A percentile compares a stretch with the other conserved stretches of the same genome.
phyloP scores from a whole-genome alignment of 2,888 invertebrate genomes.

The Aspidiotus rigidus region DNA sequence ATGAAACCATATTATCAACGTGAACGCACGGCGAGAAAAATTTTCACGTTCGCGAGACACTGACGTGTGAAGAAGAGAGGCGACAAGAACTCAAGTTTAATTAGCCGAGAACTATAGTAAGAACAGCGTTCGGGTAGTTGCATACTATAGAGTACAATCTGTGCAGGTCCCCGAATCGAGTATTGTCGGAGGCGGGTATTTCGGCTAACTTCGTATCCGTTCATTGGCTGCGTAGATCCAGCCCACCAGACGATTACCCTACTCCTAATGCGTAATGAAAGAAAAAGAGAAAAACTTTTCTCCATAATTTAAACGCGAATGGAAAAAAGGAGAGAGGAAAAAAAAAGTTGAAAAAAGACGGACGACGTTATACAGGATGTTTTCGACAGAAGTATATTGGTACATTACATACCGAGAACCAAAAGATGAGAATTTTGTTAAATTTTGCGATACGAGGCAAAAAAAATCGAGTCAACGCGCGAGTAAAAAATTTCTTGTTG shows the following conservation, averaged over 20 bases:
- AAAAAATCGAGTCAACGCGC: too few species aligned
- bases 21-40: neutral
- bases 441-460: too few species aligned
- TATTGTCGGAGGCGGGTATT: conserved; percentile 18
- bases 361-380: too few species aligned
- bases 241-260: conserved; percentile 28
- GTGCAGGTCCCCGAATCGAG: conserved; percentile 23
- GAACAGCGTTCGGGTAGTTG: conserved; percentile 18
- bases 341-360: too few species aligned
- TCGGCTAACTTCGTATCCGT: conserved; percentile 24
- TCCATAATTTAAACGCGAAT: too few species aligned
- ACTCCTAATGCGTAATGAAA: neutral
- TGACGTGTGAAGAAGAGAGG: neutral
- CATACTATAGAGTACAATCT: conserved; percentile 18
- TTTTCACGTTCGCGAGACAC: neutral
- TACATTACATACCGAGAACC: too few species aligned
- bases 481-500: too few species aligned
- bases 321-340: too few species aligned
- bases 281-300: too few species aligned
- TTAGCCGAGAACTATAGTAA: conserved; percentile 23
- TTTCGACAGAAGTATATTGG: too few species aligned
- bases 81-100: conserved; percentile 14
- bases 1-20: too few species aligned
- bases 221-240: conserved; percentile 30
- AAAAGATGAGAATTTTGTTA: too few species aligned